phyloP scores from a whole-genome alignment of 2,797 vertebrate species.

The Catamblyrhynchus diadema region DNA sequence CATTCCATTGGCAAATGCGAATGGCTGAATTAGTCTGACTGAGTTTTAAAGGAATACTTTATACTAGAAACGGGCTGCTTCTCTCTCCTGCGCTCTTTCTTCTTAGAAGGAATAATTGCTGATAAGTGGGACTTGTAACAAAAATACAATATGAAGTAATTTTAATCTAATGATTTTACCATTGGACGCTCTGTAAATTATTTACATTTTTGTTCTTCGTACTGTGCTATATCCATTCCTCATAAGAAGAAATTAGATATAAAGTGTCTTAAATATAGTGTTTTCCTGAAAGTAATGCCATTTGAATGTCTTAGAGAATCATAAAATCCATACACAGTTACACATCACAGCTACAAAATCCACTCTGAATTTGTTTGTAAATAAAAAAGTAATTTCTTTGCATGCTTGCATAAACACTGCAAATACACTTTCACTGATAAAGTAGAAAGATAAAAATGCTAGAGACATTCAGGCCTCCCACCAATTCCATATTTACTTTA shows the following conservation, averaged over 20 bases:
- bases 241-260: background rate
- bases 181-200: background rate
- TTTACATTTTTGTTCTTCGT: background rate
- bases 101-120: slow-evolving; percentile 32
- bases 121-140: slow-evolving; percentile 1
- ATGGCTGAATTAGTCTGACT: background rate
- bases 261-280: background rate
- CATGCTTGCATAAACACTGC: background rate
- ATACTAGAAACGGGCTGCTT: background rate
- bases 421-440: background rate
- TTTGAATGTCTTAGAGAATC: background rate
- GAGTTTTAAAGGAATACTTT: slow-evolving; percentile 46
- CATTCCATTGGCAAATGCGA: background rate
- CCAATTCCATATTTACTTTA: background rate
- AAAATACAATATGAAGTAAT: slow-evolving; percentile 11
- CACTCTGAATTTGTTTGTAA: background rate
- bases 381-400: background rate
- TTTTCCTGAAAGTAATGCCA: background rate
- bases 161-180: slow-evolving; percentile 31
- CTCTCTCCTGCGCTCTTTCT: background rate
- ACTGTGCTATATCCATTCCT: background rate
- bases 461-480: background rate
- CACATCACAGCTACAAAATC: background rate
- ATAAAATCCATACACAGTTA: background rate
- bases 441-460: background rate